A percentile compares a stretch with the other conserved stretches of the same genome.
Conservation (phyloP, 1,140 invertebrate species). For the Musca domestica region DNA sequence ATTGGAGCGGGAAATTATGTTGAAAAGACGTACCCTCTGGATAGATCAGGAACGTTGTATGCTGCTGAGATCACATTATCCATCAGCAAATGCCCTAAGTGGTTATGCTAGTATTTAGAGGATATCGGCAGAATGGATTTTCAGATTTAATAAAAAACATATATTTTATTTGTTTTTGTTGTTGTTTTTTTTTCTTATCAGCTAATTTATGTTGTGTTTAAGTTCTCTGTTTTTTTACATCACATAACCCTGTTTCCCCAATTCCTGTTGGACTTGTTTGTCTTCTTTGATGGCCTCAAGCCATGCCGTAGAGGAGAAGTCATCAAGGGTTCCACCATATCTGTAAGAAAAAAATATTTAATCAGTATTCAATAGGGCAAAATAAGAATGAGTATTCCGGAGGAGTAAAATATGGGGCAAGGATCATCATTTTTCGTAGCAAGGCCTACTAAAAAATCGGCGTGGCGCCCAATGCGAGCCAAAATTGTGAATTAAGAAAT, state of each 20-base stretch:
- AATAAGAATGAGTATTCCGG: no score
- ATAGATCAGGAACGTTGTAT: conserved; percentile 68
- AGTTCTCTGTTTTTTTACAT: background rate
- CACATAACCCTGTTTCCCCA: conserved; percentile 63
- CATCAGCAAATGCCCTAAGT: conserved; percentile 63
- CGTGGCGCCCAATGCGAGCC: no score
- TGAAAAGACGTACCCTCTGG: conserved; percentile 68
- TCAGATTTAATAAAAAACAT: background rate
- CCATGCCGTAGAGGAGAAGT: conserved; percentile 72
- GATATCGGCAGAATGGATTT: background rate
- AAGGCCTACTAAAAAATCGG: no score
- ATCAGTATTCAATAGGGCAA: background rate
- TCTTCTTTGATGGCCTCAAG: conserved; percentile 63
- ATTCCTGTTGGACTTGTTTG: conserved; percentile 62
- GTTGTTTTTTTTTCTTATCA: background rate
- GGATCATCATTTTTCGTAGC: no score
- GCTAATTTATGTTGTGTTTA: background rate
- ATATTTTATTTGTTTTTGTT: background rate
- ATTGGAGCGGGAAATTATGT: conserved; percentile 69
- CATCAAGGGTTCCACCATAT: conserved; percentile 69
- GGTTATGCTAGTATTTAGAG: conserved; percentile 45
- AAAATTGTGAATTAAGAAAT: no score
- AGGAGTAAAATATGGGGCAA: no score
- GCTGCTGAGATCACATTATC: conserved; percentile 65
- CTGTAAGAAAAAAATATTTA: conserved; percentile 28